Conservation (phyloP, 2,113 vertebrate genomes). For the Syngnathus typhle region DNA sequence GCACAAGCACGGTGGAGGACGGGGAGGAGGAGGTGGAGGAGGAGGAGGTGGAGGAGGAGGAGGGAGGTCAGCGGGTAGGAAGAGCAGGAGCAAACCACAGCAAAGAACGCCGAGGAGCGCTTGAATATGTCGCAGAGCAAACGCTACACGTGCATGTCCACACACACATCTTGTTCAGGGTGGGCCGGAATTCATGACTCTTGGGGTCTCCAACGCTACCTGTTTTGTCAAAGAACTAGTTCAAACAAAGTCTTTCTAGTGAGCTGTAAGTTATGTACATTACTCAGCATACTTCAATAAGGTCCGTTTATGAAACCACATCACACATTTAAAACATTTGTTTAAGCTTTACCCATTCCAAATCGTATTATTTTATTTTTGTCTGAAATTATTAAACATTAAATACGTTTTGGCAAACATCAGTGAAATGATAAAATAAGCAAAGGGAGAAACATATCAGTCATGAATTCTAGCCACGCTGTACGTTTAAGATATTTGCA, state of each 20-base stretch:
- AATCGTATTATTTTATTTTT: neutral
- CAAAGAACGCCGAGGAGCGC: slow-evolving; percentile 69
- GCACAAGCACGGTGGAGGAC: slow-evolving; percentile 54
- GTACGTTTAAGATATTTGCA: slow-evolving; percentile 49
- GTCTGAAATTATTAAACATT: too few relatives aligned
- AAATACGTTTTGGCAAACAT: neutral
- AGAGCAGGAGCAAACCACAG: slow-evolving; percentile 74
- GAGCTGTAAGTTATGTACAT: neutral
- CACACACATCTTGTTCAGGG: slow-evolving; percentile 9
- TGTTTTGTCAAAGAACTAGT: neutral
- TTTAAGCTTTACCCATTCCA: neutral
- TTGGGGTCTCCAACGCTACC: neutral
- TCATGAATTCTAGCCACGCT: slow-evolving; percentile 23
- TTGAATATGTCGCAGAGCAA: slow-evolving; percentile 33
- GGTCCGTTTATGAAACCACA: neutral
- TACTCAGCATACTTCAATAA: neutral
- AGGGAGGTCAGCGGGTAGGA: slow-evolving; percentile 64
- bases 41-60: slow-evolving; percentile 39
- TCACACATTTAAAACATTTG: slow-evolving; percentile 13
- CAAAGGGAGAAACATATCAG: neutral
- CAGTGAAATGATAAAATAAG: neutral
- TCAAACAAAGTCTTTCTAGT: neutral
- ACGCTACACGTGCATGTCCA: slow-evolving; percentile 7
- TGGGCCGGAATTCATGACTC: neutral
- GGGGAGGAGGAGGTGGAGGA: neutral